phyloP scores from a whole-genome alignment of 2,888 invertebrate genomes.

The Isotomurus palustris region DNA sequence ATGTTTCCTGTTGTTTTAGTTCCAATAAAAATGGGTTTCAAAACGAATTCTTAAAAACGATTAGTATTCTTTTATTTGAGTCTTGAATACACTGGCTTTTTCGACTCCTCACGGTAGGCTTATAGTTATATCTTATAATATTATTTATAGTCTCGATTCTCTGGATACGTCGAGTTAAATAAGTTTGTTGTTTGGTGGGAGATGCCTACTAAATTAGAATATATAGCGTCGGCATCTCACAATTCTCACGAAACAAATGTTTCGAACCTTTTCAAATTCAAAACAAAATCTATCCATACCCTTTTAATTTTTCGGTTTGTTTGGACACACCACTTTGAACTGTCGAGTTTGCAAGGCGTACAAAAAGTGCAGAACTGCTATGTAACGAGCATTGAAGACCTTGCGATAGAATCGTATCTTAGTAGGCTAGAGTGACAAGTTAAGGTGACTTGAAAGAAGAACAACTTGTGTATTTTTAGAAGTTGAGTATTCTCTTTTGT shows the following conservation, averaged over 20 bases:
- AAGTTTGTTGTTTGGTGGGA: too few species aligned
- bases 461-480: slow-evolving; percentile 12
- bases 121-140: too few species aligned
- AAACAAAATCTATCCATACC: slow-evolving; percentile 7
- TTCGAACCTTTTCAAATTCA: background rate
- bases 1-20: too few species aligned
- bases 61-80: too few species aligned
- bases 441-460: background rate
- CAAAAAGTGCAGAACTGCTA: background rate
- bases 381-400: background rate
- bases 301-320: slow-evolving; percentile 6
- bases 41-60: too few species aligned
- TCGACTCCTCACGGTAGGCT: too few species aligned
- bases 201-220: too few species aligned
- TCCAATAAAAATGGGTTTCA: too few species aligned
- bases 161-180: too few species aligned
- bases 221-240: too few species aligned
- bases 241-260: slow-evolving; percentile 4
- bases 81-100: too few species aligned
- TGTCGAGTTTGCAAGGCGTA: background rate
- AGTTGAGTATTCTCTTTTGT: slow-evolving; percentile 1
- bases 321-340: background rate
- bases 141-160: too few species aligned
- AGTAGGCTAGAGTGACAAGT: background rate
- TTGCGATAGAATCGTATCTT: background rate